Percentiles rank a stretch among this genome's conserved stretches.
Conservation (phyloP, 1,140 invertebrate genomes). For the Parasteatoda tepidariorum region DNA sequence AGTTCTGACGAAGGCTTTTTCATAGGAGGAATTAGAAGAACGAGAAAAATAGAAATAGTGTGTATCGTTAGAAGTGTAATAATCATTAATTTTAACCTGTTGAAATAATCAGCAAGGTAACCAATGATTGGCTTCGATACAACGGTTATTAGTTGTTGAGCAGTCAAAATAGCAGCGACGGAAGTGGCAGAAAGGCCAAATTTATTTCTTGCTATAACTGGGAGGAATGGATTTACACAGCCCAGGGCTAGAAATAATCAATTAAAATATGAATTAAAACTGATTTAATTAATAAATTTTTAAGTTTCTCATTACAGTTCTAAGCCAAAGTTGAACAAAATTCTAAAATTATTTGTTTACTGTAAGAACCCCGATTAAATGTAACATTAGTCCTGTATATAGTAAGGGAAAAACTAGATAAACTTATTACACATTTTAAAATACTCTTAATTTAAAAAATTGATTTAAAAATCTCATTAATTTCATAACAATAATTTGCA, state of each 20-base stretch:
- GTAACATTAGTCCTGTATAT: not conserved
- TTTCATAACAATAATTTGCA: too few relatives aligned
- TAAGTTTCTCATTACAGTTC: not conserved
- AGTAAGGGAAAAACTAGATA: not conserved
- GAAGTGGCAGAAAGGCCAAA: constrained; percentile 65
- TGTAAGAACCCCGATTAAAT: too few relatives aligned
- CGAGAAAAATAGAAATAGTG: constrained; percentile 3
- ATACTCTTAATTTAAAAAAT: too few relatives aligned
- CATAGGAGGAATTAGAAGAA: not conserved
- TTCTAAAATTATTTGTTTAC: not conserved
- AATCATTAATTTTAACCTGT: constrained; percentile 64
- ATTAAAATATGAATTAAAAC: not conserved
- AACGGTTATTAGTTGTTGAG: constrained; percentile 66
- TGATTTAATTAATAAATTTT: too few relatives aligned
- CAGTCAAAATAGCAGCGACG: constrained; percentile 65
- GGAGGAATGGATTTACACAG: constrained; percentile 66
- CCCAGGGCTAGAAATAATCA: constrained; percentile 59
- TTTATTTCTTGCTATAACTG: constrained; percentile 65
- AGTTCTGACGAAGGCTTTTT: not conserved
- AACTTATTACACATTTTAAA: too few relatives aligned
- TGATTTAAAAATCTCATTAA: too few relatives aligned
- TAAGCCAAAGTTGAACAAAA: too few relatives aligned
- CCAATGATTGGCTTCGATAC: constrained; percentile 66
- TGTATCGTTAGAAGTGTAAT: constrained; percentile 47
- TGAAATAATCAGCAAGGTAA: constrained; percentile 66